Evolutionary conservation across 2,797 vertebrate genomes (phyloP), one percentile per base, ranked within the genome.

Genomic region (Labroides dimidiatus): DNA sequence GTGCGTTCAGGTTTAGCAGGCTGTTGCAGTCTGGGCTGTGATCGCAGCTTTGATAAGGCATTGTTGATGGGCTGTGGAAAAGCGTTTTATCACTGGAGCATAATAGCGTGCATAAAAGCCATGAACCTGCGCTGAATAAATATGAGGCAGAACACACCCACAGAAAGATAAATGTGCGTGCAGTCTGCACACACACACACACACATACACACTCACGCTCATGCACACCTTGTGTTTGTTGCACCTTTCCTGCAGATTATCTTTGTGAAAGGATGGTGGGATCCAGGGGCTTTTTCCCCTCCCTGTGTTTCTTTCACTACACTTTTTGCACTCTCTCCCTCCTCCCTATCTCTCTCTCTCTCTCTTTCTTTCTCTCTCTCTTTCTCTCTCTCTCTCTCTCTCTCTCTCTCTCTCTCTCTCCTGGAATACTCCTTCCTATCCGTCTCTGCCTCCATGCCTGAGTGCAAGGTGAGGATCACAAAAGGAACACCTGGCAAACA

Each of bases 401-500:
- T 71, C 23, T 9, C 48, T 36, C 36, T 57, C 55, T 71, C 23
- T 9, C 48, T 36, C 36, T 57, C 55, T 71, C 55, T 65, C 79
- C 65, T 17, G 17, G 51, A 24, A 19, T 72, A 62, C 19, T 71
- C 69, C 72, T 77, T 81, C 77, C 74, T 60, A 72, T 49, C 67
- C 47, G 68, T 73, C 77, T 80, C 44, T 10, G 81, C 59, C 64
- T 80, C 78, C 81, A 81, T 80, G 87, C 81, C 77, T 79, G 73
- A 85, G 68, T 86, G 81, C 87, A 93, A 95, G 88, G 90, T 73
- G 84, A 78, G 84, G 86, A 93, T 89, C 90, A 95, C 90, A 94
- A 93, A 94, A 88, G 89, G 85, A 89, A 92, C 93, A 96, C 92
- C 93, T 95, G 93, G 92, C 93, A 95, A 95, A 94, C 90, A 92